Conservation (phyloP, 2,113 vertebrate species). For the Labrus mixtus region DNA sequence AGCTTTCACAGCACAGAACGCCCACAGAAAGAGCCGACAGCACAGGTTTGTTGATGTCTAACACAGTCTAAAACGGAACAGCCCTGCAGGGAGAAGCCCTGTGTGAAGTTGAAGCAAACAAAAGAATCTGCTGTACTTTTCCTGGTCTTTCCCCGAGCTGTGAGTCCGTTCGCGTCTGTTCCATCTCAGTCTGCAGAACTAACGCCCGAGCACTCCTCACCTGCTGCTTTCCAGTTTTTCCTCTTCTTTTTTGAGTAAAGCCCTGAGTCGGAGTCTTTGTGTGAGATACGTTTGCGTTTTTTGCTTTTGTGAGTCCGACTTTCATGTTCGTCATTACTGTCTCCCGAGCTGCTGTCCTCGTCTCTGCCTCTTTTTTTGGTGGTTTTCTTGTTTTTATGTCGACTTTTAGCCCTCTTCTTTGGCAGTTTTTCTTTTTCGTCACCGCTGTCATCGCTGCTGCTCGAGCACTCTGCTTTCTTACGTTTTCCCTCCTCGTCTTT, state of each 20-base stretch:
- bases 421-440: constrained; percentile 63
- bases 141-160: constrained; percentile 30
- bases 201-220: constrained; percentile 88
- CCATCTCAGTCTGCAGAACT: constrained; percentile 86
- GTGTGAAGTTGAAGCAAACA: constrained; percentile 35
- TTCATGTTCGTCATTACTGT: constrained; percentile 50
- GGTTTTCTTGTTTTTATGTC: constrained; percentile 78
- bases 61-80: constrained; percentile 43
- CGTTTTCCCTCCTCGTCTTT: constrained; percentile 79
- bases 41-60: constrained; percentile 53
- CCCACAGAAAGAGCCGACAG: constrained; percentile 42
- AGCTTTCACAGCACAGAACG: constrained; percentile 43
- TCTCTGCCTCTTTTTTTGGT: constrained; percentile 75
- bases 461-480: constrained; percentile 63
- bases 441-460: constrained; percentile 71
- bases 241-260: constrained; percentile 72
- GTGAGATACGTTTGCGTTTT: constrained; percentile 73
- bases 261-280: constrained; percentile 71
- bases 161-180: neutral
- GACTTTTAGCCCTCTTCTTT: constrained; percentile 80
- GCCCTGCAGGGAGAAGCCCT: constrained; percentile 35
- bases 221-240: constrained; percentile 91
- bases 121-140: constrained; percentile 36
- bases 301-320: constrained; percentile 37
- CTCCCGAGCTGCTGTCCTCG: constrained; percentile 71